A percentile compares a stretch with the other conserved stretches of the same genome.
Evolutionary conservation across 2,888 invertebrate genomes (phyloP).

Genomic region (Habroteleia sp.): DNA sequence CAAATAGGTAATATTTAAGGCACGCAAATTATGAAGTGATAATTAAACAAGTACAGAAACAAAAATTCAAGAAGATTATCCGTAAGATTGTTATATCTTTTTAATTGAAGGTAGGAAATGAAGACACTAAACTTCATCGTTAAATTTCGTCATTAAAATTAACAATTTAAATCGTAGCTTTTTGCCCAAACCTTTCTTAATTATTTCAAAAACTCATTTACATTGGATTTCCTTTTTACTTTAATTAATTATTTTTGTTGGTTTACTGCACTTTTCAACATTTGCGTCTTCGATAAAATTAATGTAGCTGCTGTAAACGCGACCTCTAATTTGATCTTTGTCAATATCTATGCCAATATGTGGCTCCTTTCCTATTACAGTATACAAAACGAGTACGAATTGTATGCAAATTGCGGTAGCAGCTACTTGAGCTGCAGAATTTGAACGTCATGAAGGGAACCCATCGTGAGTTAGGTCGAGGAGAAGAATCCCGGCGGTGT

Average conservation of each 20-base stretch:
- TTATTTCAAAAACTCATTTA: constrained; percentile 31
- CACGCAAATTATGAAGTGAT: neutral
- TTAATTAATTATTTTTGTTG: constrained; percentile 14
- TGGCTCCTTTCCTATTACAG: constrained; percentile 11
- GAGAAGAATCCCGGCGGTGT: constrained; percentile 76
- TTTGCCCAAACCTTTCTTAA: constrained; percentile 13
- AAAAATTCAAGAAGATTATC: neutral
- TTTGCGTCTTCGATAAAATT: constrained; percentile 50
- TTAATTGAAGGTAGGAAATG: neutral
- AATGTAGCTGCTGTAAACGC: constrained; percentile 28
- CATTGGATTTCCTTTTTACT: constrained; percentile 9
- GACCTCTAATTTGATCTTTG: constrained; percentile 41
- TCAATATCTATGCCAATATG: constrained; percentile 36
- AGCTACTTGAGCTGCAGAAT: constrained; percentile 77
- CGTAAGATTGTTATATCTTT: no score
- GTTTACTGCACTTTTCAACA: constrained; percentile 45
- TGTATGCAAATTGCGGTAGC: constrained; percentile 80
- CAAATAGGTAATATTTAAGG: neutral
- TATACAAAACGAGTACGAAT: constrained; percentile 74
- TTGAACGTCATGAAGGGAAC: constrained; percentile 69
- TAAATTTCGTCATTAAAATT: constrained; percentile 10
- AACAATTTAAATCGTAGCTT: constrained; percentile 35
- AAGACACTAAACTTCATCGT: neutral
- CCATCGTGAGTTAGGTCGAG: constrained; percentile 59
- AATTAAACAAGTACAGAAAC: neutral